Evolutionary conservation across 2,888 invertebrate genomes (phyloP).

Genomic region (Spisula solida): DNA sequence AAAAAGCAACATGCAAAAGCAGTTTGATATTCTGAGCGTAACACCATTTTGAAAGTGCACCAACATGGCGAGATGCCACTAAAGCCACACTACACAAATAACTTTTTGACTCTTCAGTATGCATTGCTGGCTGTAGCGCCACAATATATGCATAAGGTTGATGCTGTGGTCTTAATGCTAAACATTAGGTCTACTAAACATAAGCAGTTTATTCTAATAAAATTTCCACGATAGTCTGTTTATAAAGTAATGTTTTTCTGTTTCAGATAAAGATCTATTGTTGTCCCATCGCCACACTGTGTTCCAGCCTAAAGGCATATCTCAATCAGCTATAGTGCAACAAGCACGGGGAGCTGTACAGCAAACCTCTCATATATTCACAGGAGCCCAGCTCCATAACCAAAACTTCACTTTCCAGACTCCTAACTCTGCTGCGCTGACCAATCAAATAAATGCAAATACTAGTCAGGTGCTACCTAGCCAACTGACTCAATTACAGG

Average conservation of each 20-base stretch:
- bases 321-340: conserved; percentile 52
- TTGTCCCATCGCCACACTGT: conserved; percentile 61
- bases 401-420: conserved; percentile 63
- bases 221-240: too few relatives aligned
- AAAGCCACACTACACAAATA: too few relatives aligned
- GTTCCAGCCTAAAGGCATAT: conserved; percentile 70
- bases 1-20: too few relatives aligned
- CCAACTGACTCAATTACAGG: conserved; percentile 78
- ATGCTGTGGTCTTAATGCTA: too few relatives aligned
- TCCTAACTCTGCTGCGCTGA: conserved; percentile 52
- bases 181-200: too few relatives aligned
- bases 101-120: too few relatives aligned
- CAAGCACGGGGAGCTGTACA: conserved; percentile 57
- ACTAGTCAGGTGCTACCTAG: conserved; percentile 74
- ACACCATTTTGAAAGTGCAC: too few relatives aligned
- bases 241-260: not conserved
- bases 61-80: too few relatives aligned
- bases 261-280: conserved; percentile 68
- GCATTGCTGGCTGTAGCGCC: too few relatives aligned
- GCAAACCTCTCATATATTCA: conserved; percentile 61
- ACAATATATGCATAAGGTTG: too few relatives aligned
- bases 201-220: too few relatives aligned
- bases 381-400: conserved; percentile 67
- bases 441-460: conserved; percentile 66
- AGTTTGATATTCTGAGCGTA: too few relatives aligned